These are phyloP conservation scores for Phyllotreta cruciferae DNA, from an alignment of 2,888 invertebrate species.

Conservation along the genomic window DNA sequence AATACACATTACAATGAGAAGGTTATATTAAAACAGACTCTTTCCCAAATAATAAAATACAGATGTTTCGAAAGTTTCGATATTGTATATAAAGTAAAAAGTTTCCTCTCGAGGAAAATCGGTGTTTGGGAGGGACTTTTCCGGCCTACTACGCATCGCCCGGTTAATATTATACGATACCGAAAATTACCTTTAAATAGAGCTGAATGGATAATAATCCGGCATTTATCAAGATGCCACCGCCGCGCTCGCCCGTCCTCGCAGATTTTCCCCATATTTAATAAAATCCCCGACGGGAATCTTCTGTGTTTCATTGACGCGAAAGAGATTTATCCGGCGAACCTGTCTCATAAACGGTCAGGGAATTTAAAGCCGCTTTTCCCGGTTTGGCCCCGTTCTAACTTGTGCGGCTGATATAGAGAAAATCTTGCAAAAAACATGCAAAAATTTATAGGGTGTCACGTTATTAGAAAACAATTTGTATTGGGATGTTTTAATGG, in stretches of 20 bases:
- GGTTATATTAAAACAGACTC: constrained; percentile 39
- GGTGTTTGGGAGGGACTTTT: no score
- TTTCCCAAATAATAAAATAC: constrained; percentile 31
- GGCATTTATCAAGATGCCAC: constrained; percentile 30
- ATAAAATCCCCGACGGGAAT: constrained; percentile 21
- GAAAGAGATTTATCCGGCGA: not conserved
- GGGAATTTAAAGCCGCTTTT: not conserved
- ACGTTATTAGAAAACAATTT: no score
- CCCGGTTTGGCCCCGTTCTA: not conserved
- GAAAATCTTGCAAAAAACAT: no score
- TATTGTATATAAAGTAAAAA: constrained; percentile 31
- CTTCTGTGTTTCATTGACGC: constrained; percentile 18
- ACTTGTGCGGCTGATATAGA: no score
- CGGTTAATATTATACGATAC: no score
- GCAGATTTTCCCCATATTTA: constrained; percentile 19
- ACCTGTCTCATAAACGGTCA: not conserved
- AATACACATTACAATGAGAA: constrained; percentile 37
- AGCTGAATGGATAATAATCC: not conserved
- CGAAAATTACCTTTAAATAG: no score
- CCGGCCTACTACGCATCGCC: no score
- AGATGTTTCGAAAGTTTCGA: constrained; percentile 35
- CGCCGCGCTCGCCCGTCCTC: constrained; percentile 14
- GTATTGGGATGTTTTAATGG: no score
- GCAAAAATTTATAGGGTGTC: no score
- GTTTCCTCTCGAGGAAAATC: not conserved